These are phyloP conservation scores for Lithobates sylvaticus DNA, from an alignment of 2,797 vertebrate genomes.

Conservation along the genomic window DNA sequence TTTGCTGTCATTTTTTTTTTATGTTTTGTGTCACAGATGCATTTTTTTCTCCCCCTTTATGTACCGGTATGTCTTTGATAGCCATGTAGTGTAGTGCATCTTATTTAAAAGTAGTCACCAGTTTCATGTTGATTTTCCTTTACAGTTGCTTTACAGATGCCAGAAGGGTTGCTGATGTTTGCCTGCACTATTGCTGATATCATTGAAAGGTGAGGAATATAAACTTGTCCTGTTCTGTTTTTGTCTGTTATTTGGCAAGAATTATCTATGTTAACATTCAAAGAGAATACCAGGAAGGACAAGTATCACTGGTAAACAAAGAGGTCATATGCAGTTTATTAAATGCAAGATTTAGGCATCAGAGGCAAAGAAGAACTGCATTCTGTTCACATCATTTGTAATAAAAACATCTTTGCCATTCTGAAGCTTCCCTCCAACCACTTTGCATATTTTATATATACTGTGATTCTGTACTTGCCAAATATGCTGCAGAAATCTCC, in stretches of 20 bases:
- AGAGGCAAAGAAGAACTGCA: no score
- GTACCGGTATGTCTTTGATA: not conserved
- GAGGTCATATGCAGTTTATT: not conserved
- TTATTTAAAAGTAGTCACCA: conserved; percentile 4
- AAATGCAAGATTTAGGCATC: not conserved
- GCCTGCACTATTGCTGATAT: conserved; percentile 95
- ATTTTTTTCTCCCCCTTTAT: not conserved
- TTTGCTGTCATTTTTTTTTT: conserved; percentile 7
- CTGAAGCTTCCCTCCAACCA: no score
- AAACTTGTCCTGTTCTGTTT: not conserved
- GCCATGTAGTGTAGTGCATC: not conserved
- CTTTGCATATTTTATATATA: no score
- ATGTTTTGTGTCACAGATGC: conserved; percentile 33
- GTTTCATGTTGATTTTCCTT: conserved; percentile 64
- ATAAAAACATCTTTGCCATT: no score
- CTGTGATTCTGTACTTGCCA: no score
- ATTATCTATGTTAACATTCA: no score
- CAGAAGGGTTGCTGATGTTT: conserved; percentile 97
- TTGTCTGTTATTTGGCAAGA: not conserved
- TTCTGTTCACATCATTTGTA: no score
- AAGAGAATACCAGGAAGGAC: no score
- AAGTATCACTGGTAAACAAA: no score
- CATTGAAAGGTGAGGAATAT: conserved; percentile 87
- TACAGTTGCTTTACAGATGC: conserved; percentile 97
- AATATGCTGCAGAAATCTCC: no score